Evolutionary conservation across 2,888 invertebrate genomes (phyloP), one percentile per base, ranked within the genome.

Genomic region (Platerodrilus igneus): DNA sequence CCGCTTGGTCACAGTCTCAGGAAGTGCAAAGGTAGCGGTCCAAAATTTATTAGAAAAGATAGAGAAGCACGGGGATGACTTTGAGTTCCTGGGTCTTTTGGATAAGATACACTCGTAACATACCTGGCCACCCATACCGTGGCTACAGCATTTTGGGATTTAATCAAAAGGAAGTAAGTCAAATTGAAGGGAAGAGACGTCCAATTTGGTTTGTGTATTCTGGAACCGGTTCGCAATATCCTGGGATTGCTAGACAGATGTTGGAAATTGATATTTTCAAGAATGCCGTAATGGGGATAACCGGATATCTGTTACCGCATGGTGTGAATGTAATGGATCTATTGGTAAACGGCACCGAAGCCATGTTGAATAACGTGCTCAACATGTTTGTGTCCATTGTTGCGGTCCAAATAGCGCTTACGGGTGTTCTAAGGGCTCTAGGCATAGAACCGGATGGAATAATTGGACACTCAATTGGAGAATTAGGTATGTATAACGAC

Each of bases 171-270:
- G 81, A 82, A 58, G 67, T 78, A 1, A 35, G 38, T 8, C 57
- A 61, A 51, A 59, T 63, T 40, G 64, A 68, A 4, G 64, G 69
- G 6, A 82, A 83, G 25, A 76, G 77, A 47, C 77, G 88, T n/a
- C 92, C 95, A 1, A 70, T 96, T 36, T 97, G 95, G 91, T 96
- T 81, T 69, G 79, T 97, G 47, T 97, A 93, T 72, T 87, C 94
- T 29, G 97, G 97, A 42, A 97, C 97, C 96, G 97, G 97, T n/a
- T n/a, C n/a, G n/a, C n/a, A n/a, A n/a, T n/a, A n/a, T n/a, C n/a
- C n/a, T n/a, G n/a, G n/a, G n/a, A 8, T 86, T 89, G 26, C 97
- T 9, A 82, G 81, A 60, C 78, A 83, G 41, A 75, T 97, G 52
- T 83, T 96, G 81, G 70, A 74, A 45, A 73, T 97, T 48, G 87